A percentile compares a stretch with the other conserved stretches of the same genome.
phyloP scores from a whole-genome alignment of 2,113 vertebrate species.

The Uria lomvia region DNA sequence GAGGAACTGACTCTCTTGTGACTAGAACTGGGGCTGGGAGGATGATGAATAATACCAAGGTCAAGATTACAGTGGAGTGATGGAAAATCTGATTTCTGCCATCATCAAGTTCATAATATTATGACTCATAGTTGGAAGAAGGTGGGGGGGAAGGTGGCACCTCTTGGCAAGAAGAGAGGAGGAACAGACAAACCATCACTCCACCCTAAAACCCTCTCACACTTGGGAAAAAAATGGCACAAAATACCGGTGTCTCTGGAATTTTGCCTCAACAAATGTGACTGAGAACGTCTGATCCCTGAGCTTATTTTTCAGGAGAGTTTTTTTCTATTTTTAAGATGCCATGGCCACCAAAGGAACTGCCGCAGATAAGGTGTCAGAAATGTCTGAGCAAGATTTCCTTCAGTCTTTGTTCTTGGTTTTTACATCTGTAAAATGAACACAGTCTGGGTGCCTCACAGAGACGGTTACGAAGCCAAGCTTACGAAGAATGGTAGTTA shows the following conservation, averaged over 20 bases:
- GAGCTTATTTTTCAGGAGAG: background rate
- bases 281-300: background rate
- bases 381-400: background rate
- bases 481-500: background rate
- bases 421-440: background rate
- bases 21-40: background rate
- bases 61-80: conserved; percentile 17
- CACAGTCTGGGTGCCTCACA: background rate
- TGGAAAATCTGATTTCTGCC: conserved; percentile 53
- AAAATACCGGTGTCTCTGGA: background rate
- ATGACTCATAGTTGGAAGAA: conserved; percentile 13
- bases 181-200: background rate
- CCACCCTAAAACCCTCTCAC: background rate
- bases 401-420: background rate
- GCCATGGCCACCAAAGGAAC: background rate
- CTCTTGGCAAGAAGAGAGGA: conserved; percentile 4
- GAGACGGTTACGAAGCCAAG: background rate
- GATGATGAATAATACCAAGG: conserved; percentile 25
- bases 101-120: background rate
- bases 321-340: background rate
- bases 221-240: background rate
- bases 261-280: background rate
- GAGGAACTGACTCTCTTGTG: conserved; percentile 12
- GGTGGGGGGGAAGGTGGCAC: background rate
- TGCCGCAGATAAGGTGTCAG: background rate